These are phyloP conservation scores for Opisthograptis luteolata DNA, from an alignment of 2,888 invertebrate species.

Conservation along the genomic window DNA sequence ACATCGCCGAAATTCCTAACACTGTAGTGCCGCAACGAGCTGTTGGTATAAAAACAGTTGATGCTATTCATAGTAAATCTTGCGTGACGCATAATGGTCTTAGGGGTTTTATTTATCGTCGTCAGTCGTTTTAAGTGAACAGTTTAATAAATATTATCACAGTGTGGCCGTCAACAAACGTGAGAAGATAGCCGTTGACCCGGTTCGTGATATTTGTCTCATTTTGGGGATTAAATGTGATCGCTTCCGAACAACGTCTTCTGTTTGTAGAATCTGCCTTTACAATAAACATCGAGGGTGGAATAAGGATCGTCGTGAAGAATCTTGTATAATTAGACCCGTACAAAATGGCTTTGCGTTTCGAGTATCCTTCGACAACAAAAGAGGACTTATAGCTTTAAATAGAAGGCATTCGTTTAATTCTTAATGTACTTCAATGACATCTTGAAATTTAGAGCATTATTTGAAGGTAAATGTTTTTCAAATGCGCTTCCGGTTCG, in stretches of 20 bases:
- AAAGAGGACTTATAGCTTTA: slow-evolving; percentile 67
- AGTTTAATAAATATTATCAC: slow-evolving; percentile 84
- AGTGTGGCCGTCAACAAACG: slow-evolving; percentile 81
- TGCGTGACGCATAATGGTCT: slow-evolving; percentile 78
- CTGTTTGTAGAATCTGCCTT: slow-evolving; percentile 74
- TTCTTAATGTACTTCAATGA: slow-evolving; percentile 70
- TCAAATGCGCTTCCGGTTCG: slow-evolving; percentile 71
- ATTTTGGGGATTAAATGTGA: slow-evolving; percentile 79
- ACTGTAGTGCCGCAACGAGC: slow-evolving; percentile 57
- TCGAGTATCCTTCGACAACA: slow-evolving; percentile 75
- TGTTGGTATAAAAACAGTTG: slow-evolving; percentile 62
- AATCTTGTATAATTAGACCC: slow-evolving; percentile 74
- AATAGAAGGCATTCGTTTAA: slow-evolving; percentile 62
- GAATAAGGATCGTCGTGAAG: slow-evolving; percentile 59
- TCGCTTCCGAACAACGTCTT: slow-evolving; percentile 70
- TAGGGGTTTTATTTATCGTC: slow-evolving; percentile 76
- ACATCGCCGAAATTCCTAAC: slow-evolving; percentile 74
- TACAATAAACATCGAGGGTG: slow-evolving; percentile 71
- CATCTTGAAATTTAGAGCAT: slow-evolving; percentile 58
- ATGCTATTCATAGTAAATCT: slow-evolving; percentile 78
- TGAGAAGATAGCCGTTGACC: slow-evolving; percentile 82
- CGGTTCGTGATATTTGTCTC: slow-evolving; percentile 82
- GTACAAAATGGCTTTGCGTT: slow-evolving; percentile 65
- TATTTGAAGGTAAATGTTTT: slow-evolving; percentile 59
- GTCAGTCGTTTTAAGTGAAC: slow-evolving; percentile 74